Evolutionary conservation across 2,797 vertebrate species (phyloP), one percentile per base, ranked within the genome.

Genomic region (Amphiprion clarkii): DNA sequence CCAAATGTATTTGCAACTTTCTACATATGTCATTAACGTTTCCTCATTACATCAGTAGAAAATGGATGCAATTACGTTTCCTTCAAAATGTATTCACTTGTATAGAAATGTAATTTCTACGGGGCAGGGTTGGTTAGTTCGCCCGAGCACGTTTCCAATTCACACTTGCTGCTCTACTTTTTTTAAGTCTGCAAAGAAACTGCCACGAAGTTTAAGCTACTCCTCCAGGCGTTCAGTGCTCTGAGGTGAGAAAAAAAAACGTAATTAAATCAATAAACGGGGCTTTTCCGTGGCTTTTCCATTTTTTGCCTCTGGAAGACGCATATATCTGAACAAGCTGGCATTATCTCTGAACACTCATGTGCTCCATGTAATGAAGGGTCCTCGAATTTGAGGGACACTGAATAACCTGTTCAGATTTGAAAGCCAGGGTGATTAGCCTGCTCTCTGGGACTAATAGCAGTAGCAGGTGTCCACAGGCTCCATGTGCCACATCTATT

Each of bases 401-500:
- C 57, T 81, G 74, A 84, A 81, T 78, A 82, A 87, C 82, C 69
- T 73, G 81, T 67, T 85, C 71, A 64, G 33, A 88, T 87, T 70
- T 74, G 58, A 88, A 87, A 87, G 59, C 55, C 62, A 16, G 48
- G 16, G 72, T 88, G 84, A 90, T 91, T 89, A 87, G 83, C 75
- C 74, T 79, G 70, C 77, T 78, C 81, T 82, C 67, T 82, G 67
- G 73, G 74, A 83, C 82, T 91, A 85, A 90, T 90, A 74, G 74
- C 55, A 85, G 51, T 82, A 88, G 88, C 90, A 88, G 91, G 89
- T 90, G 88, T 90, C 86, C 89, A 90, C 66, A 74, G 83, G 83
- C 88, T 83, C 55, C 4, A 11, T 83, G 75, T 76, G 79, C 78
- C 84, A 80, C 76, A 70, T 85, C 83, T 83, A 81, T 85, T 91